These are phyloP conservation scores for Pangasius djambal DNA, from an alignment of 2,797 vertebrate genomes.

Conservation along the genomic window DNA sequence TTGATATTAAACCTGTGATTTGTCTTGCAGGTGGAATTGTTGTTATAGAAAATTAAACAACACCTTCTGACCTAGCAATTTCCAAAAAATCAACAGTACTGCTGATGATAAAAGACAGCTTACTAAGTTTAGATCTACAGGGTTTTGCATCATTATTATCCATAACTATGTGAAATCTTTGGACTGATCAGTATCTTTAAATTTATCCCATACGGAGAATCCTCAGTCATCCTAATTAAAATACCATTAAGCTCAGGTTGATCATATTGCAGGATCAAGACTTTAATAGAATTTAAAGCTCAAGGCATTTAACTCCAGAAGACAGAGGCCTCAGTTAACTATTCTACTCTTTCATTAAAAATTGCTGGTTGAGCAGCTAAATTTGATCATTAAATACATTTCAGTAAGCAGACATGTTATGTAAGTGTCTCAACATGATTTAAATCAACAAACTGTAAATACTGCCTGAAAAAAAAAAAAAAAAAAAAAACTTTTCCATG, in stretches of 20 bases:
- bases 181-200: conserved; percentile 46
- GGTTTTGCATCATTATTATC: neutral
- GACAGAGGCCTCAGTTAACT: conserved; percentile 36
- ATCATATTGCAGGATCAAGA: conserved; percentile 56
- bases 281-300: conserved; percentile 58
- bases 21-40: neutral
- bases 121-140: conserved; percentile 1
- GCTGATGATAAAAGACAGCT: neutral
- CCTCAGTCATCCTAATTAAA: conserved; percentile 55
- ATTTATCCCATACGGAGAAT: conserved; percentile 43
- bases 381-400: conserved; percentile 36
- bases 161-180: neutral
- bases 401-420: neutral
- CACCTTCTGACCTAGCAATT: neutral
- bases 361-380: conserved; percentile 24
- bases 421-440: neutral
- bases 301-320: conserved; percentile 32
- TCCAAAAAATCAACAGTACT: neutral
- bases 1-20: neutral
- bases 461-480: neutral
- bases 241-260: conserved; percentile 42
- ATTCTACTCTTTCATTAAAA: conserved; percentile 14
- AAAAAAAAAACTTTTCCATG: neutral
- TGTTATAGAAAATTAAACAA: neutral
- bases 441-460: neutral